A percentile compares a stretch with the other conserved stretches of the same genome.
Evolutionary conservation across 1,140 invertebrate genomes (phyloP).

Genomic region (Andricus grossulariae): DNA sequence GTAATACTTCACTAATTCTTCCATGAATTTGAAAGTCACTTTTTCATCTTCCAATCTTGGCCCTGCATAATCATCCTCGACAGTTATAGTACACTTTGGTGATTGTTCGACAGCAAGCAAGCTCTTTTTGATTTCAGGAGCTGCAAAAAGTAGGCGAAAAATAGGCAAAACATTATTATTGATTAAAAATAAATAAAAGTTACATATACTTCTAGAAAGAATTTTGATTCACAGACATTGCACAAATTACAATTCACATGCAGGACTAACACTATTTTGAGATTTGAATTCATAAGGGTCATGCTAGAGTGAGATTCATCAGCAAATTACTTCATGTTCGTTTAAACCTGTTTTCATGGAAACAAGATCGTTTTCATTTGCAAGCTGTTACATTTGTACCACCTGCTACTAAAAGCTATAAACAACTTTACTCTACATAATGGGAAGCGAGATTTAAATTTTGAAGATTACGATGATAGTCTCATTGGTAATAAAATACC

Average conservation of each 20-base stretch:
- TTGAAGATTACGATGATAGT: constrained; percentile 47
- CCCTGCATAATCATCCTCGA: constrained; percentile 96
- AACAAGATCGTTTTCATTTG: constrained; percentile 66
- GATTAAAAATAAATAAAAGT: too few relatives aligned
- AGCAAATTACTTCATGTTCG: constrained; percentile 57
- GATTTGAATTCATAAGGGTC: too few relatives aligned
- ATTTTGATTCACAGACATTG: too few relatives aligned
- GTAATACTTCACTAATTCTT: constrained; percentile 92
- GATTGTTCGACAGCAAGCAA: too few relatives aligned
- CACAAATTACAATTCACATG: too few relatives aligned
- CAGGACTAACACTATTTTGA: too few relatives aligned
- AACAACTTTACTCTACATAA: constrained; percentile 65
- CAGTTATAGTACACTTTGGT: constrained; percentile 78
- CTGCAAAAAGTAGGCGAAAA: too few relatives aligned
- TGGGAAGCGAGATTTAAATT: constrained; percentile 61
- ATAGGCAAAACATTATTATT: too few relatives aligned
- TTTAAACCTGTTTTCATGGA: constrained; percentile 54
- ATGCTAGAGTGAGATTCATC: not conserved
- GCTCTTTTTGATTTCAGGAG: too few relatives aligned
- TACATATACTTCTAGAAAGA: too few relatives aligned
- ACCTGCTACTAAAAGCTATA: constrained; percentile 69
- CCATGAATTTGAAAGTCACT: constrained; percentile 90
- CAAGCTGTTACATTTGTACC: constrained; percentile 69
- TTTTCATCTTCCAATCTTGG: constrained; percentile 92
- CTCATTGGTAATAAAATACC: constrained; percentile 52